phyloP scores from a whole-genome alignment of 2,797 vertebrate species.

The Luscinia luscinia region DNA sequence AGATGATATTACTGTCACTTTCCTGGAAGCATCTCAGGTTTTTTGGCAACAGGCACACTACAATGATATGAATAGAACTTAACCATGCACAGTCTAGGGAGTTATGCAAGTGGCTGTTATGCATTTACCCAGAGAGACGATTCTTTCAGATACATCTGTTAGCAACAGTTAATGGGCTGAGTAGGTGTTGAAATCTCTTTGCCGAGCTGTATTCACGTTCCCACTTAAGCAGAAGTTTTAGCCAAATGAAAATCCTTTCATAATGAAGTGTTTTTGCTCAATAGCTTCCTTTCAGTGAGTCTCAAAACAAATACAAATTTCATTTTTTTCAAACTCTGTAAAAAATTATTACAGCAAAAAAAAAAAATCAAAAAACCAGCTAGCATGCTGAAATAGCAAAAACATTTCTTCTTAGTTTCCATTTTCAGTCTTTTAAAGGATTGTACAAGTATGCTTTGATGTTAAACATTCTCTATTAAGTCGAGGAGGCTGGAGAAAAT shows the following conservation, averaged over 20 bases:
- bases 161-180: constrained; percentile 25
- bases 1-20: constrained; percentile 24
- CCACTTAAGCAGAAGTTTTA: not conserved
- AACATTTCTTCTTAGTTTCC: not conserved
- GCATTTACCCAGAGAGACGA: not conserved
- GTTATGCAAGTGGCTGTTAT: not conserved
- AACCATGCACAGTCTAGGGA: not conserved
- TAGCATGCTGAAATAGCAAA: not conserved
- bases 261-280: not conserved
- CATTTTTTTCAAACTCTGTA: not conserved
- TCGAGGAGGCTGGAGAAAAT: not conserved
- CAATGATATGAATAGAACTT: constrained; percentile 23
- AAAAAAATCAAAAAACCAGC: not conserved
- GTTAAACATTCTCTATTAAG: not conserved
- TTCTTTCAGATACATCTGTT: not conserved
- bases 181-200: not conserved
- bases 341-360: not conserved
- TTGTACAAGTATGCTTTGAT: not conserved
- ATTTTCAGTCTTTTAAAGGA: not conserved
- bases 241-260: constrained; percentile 1
- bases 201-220: not conserved
- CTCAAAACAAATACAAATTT: not conserved
- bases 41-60: constrained; percentile 6
- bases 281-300: not conserved
- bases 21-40: constrained; percentile 10